phyloP scores from a whole-genome alignment of 2,113 vertebrate genomes.

The Oenanthe melanoleuca region DNA sequence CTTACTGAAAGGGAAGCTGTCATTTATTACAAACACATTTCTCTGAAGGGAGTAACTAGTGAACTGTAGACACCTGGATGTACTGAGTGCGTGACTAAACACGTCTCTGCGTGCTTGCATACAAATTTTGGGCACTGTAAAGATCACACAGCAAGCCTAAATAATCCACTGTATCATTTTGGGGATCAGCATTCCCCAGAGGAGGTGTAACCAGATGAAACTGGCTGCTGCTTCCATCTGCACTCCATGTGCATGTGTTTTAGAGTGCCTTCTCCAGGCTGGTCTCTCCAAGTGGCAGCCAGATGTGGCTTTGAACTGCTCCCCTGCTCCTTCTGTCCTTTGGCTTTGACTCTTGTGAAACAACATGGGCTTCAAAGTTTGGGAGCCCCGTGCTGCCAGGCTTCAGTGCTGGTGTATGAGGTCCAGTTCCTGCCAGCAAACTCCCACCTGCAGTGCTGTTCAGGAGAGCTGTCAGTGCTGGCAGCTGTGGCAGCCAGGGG shows the following conservation, averaged over 20 bases:
- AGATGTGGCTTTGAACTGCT: slow-evolving; percentile 8
- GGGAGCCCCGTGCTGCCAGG: accelerated
- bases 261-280: neutral
- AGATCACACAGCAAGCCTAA: neutral
- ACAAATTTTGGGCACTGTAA: neutral
- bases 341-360: neutral
- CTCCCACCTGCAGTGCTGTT: neutral
- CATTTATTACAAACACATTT: neutral
- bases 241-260: neutral
- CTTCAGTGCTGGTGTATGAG: neutral
- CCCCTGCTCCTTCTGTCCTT: neutral
- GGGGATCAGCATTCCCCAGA: neutral
- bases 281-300: neutral
- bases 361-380: neutral
- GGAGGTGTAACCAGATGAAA: neutral
- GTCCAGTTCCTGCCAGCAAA: neutral
- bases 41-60: neutral
- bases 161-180: neutral
- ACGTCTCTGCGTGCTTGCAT: neutral
- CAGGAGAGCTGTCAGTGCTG: neutral
- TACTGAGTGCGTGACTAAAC: neutral
- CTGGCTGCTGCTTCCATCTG: neutral
- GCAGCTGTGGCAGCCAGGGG: neutral
- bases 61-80: neutral
- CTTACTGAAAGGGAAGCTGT: neutral